A percentile compares a stretch with the other conserved stretches of the same genome.
These are phyloP conservation scores for Palythoa heliodiscus DNA, from an alignment of 92 coral and sea anemone genomes.

Conservation along the genomic window DNA sequence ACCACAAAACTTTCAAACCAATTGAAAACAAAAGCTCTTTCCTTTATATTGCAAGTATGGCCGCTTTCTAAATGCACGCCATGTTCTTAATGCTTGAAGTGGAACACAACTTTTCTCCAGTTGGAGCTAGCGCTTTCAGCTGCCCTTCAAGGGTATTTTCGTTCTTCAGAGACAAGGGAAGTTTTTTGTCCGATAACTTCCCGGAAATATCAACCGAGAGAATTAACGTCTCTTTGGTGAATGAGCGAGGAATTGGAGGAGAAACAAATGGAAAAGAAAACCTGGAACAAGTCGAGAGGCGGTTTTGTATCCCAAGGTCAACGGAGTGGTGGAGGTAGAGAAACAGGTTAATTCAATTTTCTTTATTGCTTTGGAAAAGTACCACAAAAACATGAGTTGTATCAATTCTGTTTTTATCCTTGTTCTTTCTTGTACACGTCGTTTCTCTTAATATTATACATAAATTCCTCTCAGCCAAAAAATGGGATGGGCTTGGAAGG, in stretches of 20 bases:
- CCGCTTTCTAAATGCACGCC: constrained; percentile 68
- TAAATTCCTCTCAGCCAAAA: no score
- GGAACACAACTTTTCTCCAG: constrained; percentile 77
- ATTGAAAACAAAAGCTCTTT: constrained; percentile 38
- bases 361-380: not conserved
- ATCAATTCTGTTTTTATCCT: no score
- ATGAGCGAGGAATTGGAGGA: constrained; percentile 69
- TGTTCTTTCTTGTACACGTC: no score
- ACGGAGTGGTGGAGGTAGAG: constrained; percentile 67
- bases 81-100: constrained; percentile 74
- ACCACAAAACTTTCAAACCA: constrained; percentile 34
- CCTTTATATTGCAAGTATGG: constrained; percentile 74
- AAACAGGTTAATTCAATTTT: constrained; percentile 58
- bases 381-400: no score
- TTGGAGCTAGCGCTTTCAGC: constrained; percentile 78
- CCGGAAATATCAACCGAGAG: constrained; percentile 2
- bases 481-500: no score
- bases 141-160: constrained; percentile 47
- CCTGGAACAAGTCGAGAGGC: constrained; percentile 54
- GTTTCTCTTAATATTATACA: no score
- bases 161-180: constrained; percentile 38
- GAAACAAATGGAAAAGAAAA: constrained; percentile 74
- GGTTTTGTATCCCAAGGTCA: constrained; percentile 61
- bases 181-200: constrained; percentile 18
- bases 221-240: constrained; percentile 45